Evolutionary conservation across 2,113 vertebrate genomes (phyloP), one percentile per base, ranked within the genome.

Genomic region (Rhinolophus sinicus): DNA sequence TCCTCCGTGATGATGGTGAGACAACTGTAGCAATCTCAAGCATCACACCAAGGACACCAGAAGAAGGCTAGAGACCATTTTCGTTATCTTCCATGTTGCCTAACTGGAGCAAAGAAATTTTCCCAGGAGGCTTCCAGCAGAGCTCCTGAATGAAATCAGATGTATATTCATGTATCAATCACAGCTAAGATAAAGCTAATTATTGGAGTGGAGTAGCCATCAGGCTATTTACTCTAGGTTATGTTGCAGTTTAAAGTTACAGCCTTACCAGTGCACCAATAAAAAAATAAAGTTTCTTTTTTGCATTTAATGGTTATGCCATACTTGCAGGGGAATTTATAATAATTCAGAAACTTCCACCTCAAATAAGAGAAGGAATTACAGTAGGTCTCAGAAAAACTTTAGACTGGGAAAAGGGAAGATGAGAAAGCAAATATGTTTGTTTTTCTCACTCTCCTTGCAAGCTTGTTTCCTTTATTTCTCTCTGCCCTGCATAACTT

Each of bases 21-120:
- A 12, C 15, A 40, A 28, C 10, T 24, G 0, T 5, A 40, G 6
- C 2, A 21, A 7, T 40, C 28, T 9, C 30, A 62, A 33, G 4
- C 1, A 14, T 33, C 3, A 6, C 26, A 54, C 2, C 21, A 30
- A 44, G 30, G 75, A 14, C 30, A 40, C 30, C 26, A 73, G 38
- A 35, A 28, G 10, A 12, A 65, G 16, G 44, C 81, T 0, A 56
- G 44, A 73, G 38, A 40, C 6, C 4, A 12, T 14, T 54, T 58
- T 8, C 35, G 80, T 60, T 18, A 10, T 18, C 19, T 16, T 70
- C 3, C 6, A 0, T 28, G 2, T 38, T 8, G 47, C 50, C 64
- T 44, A 54, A 19, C 3, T 40, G 28, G 54, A 93, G 22, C 35
- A 69, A 50, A 62, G 35, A 50, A 30, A 44, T 4, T 40, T 82